Conservation (phyloP, 2,797 vertebrate genomes). For the Acanthiza pusilla region DNA sequence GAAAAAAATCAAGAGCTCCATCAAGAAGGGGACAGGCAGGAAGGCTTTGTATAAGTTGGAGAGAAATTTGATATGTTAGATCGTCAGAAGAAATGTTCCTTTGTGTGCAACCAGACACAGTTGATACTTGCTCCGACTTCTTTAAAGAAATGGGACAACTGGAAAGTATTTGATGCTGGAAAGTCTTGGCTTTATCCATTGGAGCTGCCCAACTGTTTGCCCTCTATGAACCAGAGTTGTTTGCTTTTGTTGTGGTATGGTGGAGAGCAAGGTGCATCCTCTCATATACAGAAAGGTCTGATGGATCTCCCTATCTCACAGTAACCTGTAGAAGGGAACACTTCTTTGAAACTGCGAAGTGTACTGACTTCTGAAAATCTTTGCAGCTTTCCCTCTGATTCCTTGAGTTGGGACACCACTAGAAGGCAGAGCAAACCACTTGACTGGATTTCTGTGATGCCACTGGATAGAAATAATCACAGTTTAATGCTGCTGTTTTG, state of each 20-base stretch:
- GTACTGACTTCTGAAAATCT: neutral
- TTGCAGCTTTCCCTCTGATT: neutral
- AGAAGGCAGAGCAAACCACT: neutral
- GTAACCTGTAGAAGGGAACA: neutral
- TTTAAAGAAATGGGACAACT: neutral
- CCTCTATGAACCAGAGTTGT: neutral
- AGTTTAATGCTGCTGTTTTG: neutral
- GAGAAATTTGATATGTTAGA: neutral
- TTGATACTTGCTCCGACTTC: neutral
- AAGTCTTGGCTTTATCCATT: neutral
- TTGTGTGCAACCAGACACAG: neutral
- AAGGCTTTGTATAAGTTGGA: neutral
- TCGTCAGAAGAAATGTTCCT: neutral
- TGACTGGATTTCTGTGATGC: neutral
- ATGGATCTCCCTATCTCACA: neutral
- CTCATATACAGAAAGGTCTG: neutral
- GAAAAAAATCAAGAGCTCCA: neutral
- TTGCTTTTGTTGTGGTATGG: neutral
- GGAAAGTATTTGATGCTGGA: neutral
- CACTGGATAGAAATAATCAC: neutral
- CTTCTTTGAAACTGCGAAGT: neutral
- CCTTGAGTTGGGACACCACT: neutral
- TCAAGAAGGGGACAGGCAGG: neutral
- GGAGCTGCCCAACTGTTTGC: neutral
- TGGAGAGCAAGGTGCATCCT: neutral